Conservation (phyloP, 2,113 vertebrate species). For the Myodes glareolus region DNA sequence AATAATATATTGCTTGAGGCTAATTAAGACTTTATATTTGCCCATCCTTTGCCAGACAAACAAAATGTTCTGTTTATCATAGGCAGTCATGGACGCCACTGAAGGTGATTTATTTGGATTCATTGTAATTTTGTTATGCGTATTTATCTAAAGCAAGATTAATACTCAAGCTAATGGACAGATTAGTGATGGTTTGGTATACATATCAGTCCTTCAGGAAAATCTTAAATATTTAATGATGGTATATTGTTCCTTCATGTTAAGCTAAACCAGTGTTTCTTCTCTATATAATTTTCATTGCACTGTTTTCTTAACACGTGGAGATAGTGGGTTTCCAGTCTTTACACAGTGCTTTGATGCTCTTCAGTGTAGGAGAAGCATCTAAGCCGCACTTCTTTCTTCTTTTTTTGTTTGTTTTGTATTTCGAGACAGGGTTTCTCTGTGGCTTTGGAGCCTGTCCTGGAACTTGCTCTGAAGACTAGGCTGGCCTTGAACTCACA, state of each 20-base stretch:
- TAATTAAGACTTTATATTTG: background rate
- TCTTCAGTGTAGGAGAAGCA: background rate
- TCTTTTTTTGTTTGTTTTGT: too few species aligned
- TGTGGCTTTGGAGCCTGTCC: too few species aligned
- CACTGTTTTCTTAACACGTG: background rate
- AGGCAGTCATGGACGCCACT: background rate
- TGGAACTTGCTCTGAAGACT: too few species aligned
- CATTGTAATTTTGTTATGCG: constrained; percentile 29
- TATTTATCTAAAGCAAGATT: constrained; percentile 51
- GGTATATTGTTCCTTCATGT: constrained; percentile 22
- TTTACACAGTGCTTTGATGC: background rate
- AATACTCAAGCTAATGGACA: background rate
- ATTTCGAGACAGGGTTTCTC: too few species aligned
- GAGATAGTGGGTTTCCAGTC: background rate
- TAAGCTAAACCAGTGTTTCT: background rate
- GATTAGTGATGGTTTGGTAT: background rate
- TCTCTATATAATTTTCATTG: background rate
- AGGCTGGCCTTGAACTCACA: too few species aligned
- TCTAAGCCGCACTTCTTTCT: background rate
- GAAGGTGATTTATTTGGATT: constrained; percentile 1
- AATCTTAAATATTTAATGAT: background rate
- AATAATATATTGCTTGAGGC: constrained; percentile 37
- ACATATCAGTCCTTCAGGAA: background rate
- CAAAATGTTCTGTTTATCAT: constrained; percentile 2
- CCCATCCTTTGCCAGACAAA: background rate